Conservation (phyloP, 2,113 vertebrate species). For the Varanus salvator region DNA sequence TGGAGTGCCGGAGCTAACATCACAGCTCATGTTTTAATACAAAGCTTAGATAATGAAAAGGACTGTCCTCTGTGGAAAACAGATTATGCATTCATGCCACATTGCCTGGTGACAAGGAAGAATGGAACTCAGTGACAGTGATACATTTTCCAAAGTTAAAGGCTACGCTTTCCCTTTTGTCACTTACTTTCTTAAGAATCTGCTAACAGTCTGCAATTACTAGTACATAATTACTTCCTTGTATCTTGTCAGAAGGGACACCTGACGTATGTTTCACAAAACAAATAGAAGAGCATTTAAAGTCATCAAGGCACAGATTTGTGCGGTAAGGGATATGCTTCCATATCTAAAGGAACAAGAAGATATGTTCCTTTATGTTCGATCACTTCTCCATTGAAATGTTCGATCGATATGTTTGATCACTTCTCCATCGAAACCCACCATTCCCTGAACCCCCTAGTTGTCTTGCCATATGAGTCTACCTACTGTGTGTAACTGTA, state of each 20-base stretch:
- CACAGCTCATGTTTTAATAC: constrained; percentile 5
- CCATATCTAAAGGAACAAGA: background rate
- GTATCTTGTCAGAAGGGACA: background rate
- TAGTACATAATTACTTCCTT: background rate
- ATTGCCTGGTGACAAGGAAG: constrained; percentile 7
- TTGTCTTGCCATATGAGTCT: too few relatives aligned
- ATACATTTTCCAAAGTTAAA: constrained; percentile 6
- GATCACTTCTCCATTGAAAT: background rate
- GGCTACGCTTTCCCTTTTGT: constrained; percentile 7
- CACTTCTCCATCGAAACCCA: background rate
- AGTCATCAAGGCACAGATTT: background rate
- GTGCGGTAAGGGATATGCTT: background rate
- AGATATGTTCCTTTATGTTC: too few relatives aligned
- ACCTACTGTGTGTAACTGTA: too few relatives aligned
- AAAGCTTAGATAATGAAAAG: constrained; percentile 22
- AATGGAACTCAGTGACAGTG: constrained; percentile 13
- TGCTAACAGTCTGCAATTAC: background rate
- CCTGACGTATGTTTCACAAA: background rate
- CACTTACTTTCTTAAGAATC: constrained; percentile 7
- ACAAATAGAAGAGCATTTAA: constrained; percentile 7
- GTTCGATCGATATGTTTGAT: too few relatives aligned
- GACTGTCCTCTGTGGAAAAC: background rate
- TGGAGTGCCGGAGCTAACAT: constrained; percentile 9
- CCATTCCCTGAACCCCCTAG: background rate
- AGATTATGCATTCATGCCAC: constrained; percentile 21